phyloP scores from a whole-genome alignment of 2,797 vertebrate species.

The Sebastes itinus region DNA sequence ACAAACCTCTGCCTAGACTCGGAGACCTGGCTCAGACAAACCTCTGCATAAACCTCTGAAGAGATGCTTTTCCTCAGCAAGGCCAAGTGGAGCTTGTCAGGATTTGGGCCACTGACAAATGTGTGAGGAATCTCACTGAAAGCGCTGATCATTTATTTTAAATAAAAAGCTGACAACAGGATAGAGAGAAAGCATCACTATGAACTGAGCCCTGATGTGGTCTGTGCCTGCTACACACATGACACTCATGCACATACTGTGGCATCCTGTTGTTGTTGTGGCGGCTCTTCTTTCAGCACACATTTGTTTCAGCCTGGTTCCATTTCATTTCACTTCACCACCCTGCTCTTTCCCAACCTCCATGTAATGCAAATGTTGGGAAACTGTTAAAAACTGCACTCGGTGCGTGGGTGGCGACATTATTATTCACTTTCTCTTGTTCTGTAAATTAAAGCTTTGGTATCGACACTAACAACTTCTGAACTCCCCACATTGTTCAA shows the following conservation, averaged over 20 bases:
- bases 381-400: constrained; percentile 48
- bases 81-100: constrained; percentile 40
- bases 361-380: constrained; percentile 30
- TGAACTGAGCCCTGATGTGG: neutral
- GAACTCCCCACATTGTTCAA: constrained; percentile 55
- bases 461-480: constrained; percentile 64
- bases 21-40: constrained; percentile 45
- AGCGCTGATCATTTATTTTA: constrained; percentile 37
- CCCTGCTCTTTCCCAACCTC: constrained; percentile 55
- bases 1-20: constrained; percentile 41
- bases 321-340: constrained; percentile 62
- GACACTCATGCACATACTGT: constrained; percentile 13
- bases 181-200: neutral
- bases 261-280: constrained; percentile 49
- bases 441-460: constrained; percentile 71
- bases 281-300: constrained; percentile 37
- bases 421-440: constrained; percentile 68
- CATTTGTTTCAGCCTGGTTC: constrained; percentile 54
- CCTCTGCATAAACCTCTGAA: constrained; percentile 30
- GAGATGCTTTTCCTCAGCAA: constrained; percentile 26
- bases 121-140: constrained; percentile 38
- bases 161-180: constrained; percentile 15
- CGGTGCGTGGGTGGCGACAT: constrained; percentile 58
- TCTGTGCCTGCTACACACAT: constrained; percentile 19
- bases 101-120: constrained; percentile 41